phyloP scores from a whole-genome alignment of 2,888 invertebrate species.

The Drosophila affinis region DNA sequence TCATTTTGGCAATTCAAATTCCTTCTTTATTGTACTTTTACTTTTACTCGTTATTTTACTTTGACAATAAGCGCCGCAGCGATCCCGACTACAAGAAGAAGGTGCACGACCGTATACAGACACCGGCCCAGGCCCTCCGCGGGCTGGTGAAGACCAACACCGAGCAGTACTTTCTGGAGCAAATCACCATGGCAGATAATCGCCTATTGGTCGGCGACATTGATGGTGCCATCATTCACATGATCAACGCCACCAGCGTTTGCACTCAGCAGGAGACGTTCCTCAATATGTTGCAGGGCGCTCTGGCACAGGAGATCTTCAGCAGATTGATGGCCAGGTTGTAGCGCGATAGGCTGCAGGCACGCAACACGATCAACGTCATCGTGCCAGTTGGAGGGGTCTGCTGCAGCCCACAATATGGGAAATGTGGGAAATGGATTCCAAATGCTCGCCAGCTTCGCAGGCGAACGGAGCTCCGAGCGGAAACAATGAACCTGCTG shows the following conservation, averaged over 20 bases:
- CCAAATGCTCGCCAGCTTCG: slow-evolving; percentile 45
- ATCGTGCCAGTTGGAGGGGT: slow-evolving; percentile 1
- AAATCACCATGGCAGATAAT: slow-evolving; percentile 97
- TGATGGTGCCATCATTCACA: slow-evolving; percentile 96
- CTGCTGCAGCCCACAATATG: too few relatives aligned
- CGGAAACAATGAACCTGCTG: slow-evolving; percentile 51
- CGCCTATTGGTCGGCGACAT: slow-evolving; percentile 91
- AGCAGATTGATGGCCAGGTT: slow-evolving; percentile 90
- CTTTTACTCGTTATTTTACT: too few relatives aligned
- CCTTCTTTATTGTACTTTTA: too few relatives aligned
- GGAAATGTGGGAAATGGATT: slow-evolving; percentile 15
- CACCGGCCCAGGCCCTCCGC: background rate
- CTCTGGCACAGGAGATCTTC: slow-evolving; percentile 97
- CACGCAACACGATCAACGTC: background rate
- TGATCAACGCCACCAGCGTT: slow-evolving; percentile 97
- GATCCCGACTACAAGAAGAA: slow-evolving; percentile 98
- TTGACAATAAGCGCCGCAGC: slow-evolving; percentile 95
- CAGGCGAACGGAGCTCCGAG: slow-evolving; percentile 27
- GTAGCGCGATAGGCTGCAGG: slow-evolving; percentile 50
- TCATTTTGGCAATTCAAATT: slow-evolving; percentile 47
- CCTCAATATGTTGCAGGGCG: slow-evolving; percentile 90
- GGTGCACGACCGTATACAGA: slow-evolving; percentile 89
- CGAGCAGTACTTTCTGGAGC: slow-evolving; percentile 85
- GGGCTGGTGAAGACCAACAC: slow-evolving; percentile 29
- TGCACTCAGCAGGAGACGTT: slow-evolving; percentile 90